Percentiles rank a stretch among this genome's conserved stretches.
These are phyloP conservation scores for Gortyna flavago DNA, from an alignment of 2,888 invertebrate genomes.

Conservation along the genomic window DNA sequence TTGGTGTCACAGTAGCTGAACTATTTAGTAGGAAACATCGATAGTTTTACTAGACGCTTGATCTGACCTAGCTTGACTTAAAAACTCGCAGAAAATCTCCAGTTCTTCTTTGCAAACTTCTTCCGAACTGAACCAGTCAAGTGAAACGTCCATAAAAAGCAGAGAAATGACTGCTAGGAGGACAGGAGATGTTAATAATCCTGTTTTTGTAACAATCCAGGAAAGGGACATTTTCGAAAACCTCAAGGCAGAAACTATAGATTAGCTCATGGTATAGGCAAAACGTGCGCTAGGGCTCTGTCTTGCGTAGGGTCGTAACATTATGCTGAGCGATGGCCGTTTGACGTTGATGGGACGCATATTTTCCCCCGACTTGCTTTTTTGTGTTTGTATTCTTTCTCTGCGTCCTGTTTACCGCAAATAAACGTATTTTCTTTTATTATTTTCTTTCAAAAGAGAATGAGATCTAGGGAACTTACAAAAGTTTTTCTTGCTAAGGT, in stretches of 20 bases:
- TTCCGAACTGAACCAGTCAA: neutral
- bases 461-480: neutral
- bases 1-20: conserved; percentile 49
- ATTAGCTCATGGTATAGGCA: neutral
- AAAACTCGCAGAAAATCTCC: neutral
- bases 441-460: neutral
- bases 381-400: too few relatives aligned
- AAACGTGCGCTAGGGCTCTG: too few relatives aligned
- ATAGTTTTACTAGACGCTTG: neutral
- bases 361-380: too few relatives aligned
- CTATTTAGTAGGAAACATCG: conserved; percentile 32
- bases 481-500: neutral
- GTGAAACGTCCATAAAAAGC: neutral
- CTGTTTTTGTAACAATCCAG: neutral
- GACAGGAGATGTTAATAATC: neutral
- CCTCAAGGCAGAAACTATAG: neutral
- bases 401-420: too few relatives aligned
- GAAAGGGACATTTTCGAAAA: neutral
- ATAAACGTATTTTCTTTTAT: too few relatives aligned
- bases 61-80: neutral
- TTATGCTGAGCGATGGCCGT: too few relatives aligned
- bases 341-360: too few relatives aligned
- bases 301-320: too few relatives aligned
- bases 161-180: neutral
- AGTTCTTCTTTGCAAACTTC: neutral